Evolutionary conservation across 2,888 invertebrate genomes (phyloP).

Genomic region (Drosophila barbarae): DNA sequence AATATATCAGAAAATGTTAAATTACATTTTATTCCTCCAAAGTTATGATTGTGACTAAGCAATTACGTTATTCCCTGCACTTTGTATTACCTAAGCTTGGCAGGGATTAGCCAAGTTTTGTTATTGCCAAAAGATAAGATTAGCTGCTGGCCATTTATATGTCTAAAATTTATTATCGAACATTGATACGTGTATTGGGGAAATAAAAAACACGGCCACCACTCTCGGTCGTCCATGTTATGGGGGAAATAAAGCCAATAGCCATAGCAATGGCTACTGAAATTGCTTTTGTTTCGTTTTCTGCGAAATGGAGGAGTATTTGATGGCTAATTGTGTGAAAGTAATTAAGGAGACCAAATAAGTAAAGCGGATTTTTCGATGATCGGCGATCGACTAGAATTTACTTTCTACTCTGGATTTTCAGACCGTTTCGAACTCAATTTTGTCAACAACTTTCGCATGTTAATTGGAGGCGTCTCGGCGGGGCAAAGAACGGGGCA

Average conservation of each 20-base stretch:
- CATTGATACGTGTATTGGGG: conserved; percentile 1
- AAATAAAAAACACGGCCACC: conserved; percentile 21
- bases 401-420: conserved; percentile 73
- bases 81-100: background rate
- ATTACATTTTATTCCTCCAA: background rate
- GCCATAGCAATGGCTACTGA: conserved; percentile 3
- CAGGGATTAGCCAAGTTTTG: conserved; percentile 14
- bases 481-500: conserved; percentile 50
- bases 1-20: too few relatives aligned
- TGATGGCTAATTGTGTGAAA: conserved; percentile 56
- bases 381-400: conserved; percentile 50
- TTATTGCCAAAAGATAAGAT: conserved; percentile 22
- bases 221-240: conserved; percentile 14
- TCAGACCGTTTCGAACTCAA: conserved; percentile 41
- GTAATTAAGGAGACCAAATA: conserved; percentile 55
- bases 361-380: conserved; percentile 58
- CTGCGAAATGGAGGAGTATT: conserved; percentile 9
- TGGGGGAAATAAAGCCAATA: conserved; percentile 19
- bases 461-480: conserved; percentile 55
- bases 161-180: conserved; percentile 13
- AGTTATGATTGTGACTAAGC: background rate
- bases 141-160: background rate
- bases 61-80: background rate
- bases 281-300: conserved; percentile 5
- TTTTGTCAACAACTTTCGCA: conserved; percentile 73